phyloP scores from a whole-genome alignment of 2,888 invertebrate genomes.

The Dolomedes plantarius region DNA sequence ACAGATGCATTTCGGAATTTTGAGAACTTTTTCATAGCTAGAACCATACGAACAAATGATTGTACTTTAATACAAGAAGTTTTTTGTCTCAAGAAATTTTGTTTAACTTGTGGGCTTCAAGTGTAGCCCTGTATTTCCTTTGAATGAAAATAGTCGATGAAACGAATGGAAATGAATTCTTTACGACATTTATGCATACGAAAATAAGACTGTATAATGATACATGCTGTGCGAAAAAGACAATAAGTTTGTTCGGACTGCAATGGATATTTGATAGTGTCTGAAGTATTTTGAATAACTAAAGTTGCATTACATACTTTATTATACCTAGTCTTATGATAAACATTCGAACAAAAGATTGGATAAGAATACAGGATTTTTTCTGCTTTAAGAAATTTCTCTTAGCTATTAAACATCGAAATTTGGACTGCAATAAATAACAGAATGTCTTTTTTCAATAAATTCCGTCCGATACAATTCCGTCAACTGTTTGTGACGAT shows the following conservation, averaged over 20 bases:
- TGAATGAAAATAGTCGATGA: neutral
- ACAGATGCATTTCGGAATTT: neutral
- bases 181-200: neutral
- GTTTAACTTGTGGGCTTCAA: neutral
- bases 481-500: neutral
- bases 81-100: neutral
- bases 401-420: neutral
- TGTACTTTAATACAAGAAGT: constrained; percentile 16
- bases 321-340: neutral
- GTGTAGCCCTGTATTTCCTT: neutral
- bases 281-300: constrained; percentile 11
- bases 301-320: neutral
- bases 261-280: neutral
- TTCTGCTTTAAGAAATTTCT: neutral
- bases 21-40: neutral
- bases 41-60: neutral
- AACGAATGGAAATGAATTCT: neutral
- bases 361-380: constrained; percentile 3
- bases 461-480: neutral
- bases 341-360: constrained; percentile 16
- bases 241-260: neutral
- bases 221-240: neutral
- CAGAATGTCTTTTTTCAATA: neutral
- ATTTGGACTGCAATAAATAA: neutral
- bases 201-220: constrained; percentile 14